phyloP scores from a whole-genome alignment of 2,797 vertebrate species.

The Darevskia mixta region DNA sequence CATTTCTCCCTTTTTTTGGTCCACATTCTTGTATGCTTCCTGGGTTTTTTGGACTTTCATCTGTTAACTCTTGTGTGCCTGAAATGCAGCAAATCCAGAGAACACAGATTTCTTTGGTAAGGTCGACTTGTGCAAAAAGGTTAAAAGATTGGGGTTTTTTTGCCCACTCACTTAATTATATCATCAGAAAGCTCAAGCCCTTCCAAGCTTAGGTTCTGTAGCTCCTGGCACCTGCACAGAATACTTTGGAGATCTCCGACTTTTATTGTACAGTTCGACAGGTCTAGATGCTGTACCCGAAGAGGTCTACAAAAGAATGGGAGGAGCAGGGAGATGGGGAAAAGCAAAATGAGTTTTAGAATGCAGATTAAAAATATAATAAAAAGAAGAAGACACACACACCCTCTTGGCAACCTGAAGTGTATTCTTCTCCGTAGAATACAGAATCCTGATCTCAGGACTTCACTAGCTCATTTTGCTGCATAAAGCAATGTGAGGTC shows the following conservation, averaged over 20 bases:
- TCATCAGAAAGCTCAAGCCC: conserved; percentile 88
- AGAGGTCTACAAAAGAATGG: conserved; percentile 76
- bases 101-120: background rate
- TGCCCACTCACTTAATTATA: conserved; percentile 79
- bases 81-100: background rate
- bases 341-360: background rate
- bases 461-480: no score
- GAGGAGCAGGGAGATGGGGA: background rate
- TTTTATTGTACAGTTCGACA: conserved; percentile 88
- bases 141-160: background rate
- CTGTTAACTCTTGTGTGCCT: background rate
- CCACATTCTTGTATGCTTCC: no score
- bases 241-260: conserved; percentile 81
- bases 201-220: conserved; percentile 91
- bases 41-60: no score
- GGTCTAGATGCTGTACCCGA: conserved; percentile 87
- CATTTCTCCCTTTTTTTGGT: no score
- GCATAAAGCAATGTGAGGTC: background rate
- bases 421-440: background rate
- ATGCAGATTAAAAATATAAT: background rate
- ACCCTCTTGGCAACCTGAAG: background rate
- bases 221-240: conserved; percentile 80
- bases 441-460: background rate
- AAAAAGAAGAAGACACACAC: conserved; percentile 2
- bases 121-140: background rate